phyloP scores from a whole-genome alignment of 2,113 vertebrate genomes.

The Rhinopomastus cyanomelas region DNA sequence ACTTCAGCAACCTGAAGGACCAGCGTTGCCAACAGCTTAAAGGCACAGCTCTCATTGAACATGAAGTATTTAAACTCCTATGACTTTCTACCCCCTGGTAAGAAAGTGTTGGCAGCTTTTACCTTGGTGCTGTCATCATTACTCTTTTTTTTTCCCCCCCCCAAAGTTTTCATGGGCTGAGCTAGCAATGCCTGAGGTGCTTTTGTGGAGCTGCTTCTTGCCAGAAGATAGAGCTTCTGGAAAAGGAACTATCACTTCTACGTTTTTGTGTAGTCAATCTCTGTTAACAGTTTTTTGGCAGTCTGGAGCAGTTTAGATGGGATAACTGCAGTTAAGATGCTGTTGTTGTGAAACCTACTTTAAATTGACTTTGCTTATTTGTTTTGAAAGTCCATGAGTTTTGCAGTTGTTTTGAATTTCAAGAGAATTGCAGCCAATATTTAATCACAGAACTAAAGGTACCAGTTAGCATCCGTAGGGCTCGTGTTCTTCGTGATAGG shows the following conservation, averaged over 20 bases:
- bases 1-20: conserved; percentile 57
- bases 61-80: conserved; percentile 48
- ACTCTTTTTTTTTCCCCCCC: rapidly evolving
- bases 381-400: not conserved
- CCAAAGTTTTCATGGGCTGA: not conserved
- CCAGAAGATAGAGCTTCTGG: not conserved
- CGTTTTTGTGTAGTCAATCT: not conserved
- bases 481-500: rapidly evolving
- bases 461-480: not conserved
- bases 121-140: not conserved
- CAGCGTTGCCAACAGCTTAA: conserved; percentile 44
- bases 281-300: not conserved
- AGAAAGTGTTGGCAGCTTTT: conserved; percentile 51
- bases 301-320: not conserved
- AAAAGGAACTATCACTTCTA: not conserved
- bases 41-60: conserved; percentile 10
- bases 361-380: not conserved
- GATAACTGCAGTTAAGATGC: not conserved
- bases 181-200: not conserved
- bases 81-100: conserved; percentile 52
- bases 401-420: not conserved
- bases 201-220: not conserved
- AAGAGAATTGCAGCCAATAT: not conserved
- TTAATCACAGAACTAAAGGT: not conserved
- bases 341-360: not conserved